phyloP scores from a whole-genome alignment of 2,113 vertebrate genomes.

The Geococcyx californianus region DNA sequence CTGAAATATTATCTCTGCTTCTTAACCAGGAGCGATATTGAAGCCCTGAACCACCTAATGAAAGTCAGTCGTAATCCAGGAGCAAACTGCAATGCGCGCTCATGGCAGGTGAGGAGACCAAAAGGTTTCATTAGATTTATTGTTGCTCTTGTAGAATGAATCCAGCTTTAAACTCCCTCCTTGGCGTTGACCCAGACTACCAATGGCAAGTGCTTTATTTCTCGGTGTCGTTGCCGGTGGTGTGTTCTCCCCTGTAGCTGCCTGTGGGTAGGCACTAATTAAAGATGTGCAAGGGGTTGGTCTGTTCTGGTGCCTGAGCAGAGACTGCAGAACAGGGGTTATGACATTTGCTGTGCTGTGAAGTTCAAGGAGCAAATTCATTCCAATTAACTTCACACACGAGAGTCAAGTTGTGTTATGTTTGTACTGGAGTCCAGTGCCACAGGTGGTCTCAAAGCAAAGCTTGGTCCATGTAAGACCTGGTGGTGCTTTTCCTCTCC shows the following conservation, averaged over 20 bases:
- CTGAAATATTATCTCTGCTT: background rate
- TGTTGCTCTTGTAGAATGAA: background rate
- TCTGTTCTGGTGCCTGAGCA: background rate
- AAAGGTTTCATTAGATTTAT: background rate
- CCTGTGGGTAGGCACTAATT: background rate
- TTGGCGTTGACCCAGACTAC: background rate
- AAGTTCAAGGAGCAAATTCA: background rate
- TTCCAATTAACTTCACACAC: background rate
- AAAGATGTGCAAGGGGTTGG: background rate
- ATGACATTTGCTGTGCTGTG: background rate
- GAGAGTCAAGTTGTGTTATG: rapidly evolving
- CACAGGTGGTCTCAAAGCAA: background rate
- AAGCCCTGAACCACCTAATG: background rate
- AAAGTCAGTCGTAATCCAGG: background rate
- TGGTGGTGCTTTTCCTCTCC: background rate
- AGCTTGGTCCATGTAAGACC: rapidly evolving
- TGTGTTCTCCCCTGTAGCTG: background rate
- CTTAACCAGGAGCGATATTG: background rate
- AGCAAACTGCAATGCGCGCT: rapidly evolving
- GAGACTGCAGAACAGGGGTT: background rate
- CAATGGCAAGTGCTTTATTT: background rate
- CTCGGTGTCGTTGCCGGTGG: rapidly evolving
- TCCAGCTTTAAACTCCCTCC: background rate
- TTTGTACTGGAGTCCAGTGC: background rate
- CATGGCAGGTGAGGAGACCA: rapidly evolving